These are phyloP conservation scores for Artemisiospiza belli DNA, from an alignment of 2,113 vertebrate genomes.

Conservation along the genomic window DNA sequence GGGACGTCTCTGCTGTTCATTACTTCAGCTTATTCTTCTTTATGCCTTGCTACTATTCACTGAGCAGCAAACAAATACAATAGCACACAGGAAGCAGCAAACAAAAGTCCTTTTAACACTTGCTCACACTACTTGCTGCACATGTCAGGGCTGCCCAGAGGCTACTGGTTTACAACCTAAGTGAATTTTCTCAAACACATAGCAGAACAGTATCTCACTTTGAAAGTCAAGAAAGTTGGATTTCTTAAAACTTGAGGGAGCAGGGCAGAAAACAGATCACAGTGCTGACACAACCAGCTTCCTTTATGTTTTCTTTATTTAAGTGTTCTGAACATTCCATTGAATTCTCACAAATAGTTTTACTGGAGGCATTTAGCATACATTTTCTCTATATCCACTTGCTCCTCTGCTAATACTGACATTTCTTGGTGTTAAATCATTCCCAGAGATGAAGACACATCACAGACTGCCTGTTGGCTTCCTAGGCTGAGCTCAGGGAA, in stretches of 20 bases:
- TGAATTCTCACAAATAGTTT: background rate
- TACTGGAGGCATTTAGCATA: background rate
- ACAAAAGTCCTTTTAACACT: conserved; percentile 33
- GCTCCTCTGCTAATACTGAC: background rate
- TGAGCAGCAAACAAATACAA: conserved; percentile 37
- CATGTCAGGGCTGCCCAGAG: background rate
- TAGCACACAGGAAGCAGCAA: conserved; percentile 28
- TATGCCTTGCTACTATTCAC: background rate
- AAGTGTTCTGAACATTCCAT: background rate
- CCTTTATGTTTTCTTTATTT: background rate
- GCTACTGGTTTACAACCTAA: background rate
- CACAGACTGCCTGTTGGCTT: background rate
- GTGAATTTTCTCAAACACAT: background rate
- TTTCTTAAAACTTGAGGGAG: background rate
- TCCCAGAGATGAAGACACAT: background rate
- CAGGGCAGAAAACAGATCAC: background rate
- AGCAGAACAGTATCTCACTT: background rate
- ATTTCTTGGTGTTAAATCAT: background rate
- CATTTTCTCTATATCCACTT: background rate
- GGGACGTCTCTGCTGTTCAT: background rate
- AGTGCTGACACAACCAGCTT: background rate
- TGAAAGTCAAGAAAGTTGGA: background rate
- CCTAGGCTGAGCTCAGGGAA: background rate
- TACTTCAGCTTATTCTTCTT: conserved; percentile 19
- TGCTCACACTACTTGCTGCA: background rate